These are phyloP conservation scores for Selene dorsalis DNA, from an alignment of 2,797 vertebrate species.

Conservation along the genomic window DNA sequence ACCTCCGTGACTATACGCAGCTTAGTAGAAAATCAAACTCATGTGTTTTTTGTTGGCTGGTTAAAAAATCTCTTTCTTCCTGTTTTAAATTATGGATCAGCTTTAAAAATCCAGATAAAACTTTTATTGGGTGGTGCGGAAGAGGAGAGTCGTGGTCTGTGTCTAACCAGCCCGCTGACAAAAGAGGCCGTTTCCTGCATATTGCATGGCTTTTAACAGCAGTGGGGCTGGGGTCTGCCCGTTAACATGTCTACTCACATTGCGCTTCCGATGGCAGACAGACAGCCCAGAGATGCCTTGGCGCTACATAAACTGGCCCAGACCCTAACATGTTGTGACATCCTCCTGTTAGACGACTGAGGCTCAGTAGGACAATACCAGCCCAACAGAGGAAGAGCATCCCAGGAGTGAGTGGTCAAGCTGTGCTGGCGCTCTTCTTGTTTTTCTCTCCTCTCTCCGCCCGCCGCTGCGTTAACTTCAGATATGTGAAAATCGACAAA, in stretches of 20 bases:
- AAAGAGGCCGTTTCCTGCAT: conserved; percentile 84
- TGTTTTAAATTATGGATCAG: conserved; percentile 84
- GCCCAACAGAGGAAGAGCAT: conserved; percentile 76
- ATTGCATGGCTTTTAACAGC: conserved; percentile 86
- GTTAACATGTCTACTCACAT: conserved; percentile 87
- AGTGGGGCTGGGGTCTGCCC: conserved; percentile 75
- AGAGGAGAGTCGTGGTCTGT: conserved; percentile 74
- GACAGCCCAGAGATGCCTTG: conserved; percentile 77
- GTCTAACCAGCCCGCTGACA: conserved; percentile 81
- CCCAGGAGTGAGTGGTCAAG: conserved; percentile 62
- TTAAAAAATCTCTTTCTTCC: conserved; percentile 82
- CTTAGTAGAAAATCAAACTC: conserved; percentile 50
- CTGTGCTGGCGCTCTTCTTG: conserved; percentile 68
- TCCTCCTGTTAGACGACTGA: conserved; percentile 79
- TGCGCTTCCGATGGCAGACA: conserved; percentile 76
- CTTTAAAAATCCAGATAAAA: conserved; percentile 87
- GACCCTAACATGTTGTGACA: conserved; percentile 81
- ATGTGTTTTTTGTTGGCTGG: conserved; percentile 77
- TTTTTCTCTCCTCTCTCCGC: conserved; percentile 65
- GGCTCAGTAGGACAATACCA: conserved; percentile 79
- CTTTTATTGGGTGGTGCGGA: conserved; percentile 83
- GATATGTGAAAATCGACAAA: conserved; percentile 77
- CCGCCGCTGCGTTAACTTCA: conserved; percentile 53
- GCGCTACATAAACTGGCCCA: conserved; percentile 73
- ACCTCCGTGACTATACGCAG: conserved; percentile 20